Base-by-base conservation (phyloP, 2,888 invertebrate species). In the Agonopterix subpropinquella region DNA sequence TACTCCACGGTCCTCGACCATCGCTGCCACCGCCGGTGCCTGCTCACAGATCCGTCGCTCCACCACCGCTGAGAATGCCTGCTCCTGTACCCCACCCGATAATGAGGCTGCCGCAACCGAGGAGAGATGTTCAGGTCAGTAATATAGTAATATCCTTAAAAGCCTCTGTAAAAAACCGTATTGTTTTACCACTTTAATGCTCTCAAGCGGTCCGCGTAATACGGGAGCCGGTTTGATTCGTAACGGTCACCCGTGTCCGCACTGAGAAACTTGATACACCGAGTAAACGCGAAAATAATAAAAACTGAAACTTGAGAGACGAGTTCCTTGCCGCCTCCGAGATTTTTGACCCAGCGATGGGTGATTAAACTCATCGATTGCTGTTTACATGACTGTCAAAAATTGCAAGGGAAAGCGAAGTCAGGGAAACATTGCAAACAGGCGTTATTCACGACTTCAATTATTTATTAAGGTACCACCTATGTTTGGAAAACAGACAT, bases 81-180 rank as follows among this genome's bases (percentile, higher is more conserved):
- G 81, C 77, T 53, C 83, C 84, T 0, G 56, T 60, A 52, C 66
- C 67, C 43, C 67, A 65, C 47, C 67, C 76, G 2, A 65, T 70
- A 43, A 70, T 73, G 71, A 72, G 79, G 70, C 58, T 77, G 56
- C 79, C 74, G 52, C 80, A 76, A 54, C 78, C 73, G 11, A 75
- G 80, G 63, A 81, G 78, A 78, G 82, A 84, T 63, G 58, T 73
- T 73, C 85, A 88, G 87, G 87, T 88, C 62, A 57, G 76, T 43
- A 39, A 39, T 39, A 37, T 37, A 37, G n/a, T 7, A 37, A 37
- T 37, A 9, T 9, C n/a, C n/a, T 53, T 54, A 54, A 55, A 50
- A 53, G 28, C 7, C 28, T 28, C 28, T 28, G 28, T 4, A 28
- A 50, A 48, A 47, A 54, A 55, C 59, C 46, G 53, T 52, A 53